These are phyloP conservation scores for Epistrophe eligans DNA, from an alignment of 2,888 invertebrate species.

Conservation along the genomic window DNA sequence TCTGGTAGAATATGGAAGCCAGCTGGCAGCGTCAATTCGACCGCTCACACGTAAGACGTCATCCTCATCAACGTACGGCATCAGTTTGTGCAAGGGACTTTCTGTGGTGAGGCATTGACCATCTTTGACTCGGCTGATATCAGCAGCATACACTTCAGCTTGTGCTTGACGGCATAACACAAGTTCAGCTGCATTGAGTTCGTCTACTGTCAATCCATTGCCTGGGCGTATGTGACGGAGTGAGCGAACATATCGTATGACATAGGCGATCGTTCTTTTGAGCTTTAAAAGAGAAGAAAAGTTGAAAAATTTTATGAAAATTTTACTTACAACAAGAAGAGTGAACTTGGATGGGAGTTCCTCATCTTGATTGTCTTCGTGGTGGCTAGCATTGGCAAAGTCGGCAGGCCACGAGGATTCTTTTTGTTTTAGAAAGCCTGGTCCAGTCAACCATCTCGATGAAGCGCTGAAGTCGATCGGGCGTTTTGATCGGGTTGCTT, in stretches of 20 bases:
- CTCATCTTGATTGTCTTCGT: background rate
- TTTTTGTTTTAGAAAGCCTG: too few relatives aligned
- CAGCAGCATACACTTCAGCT: background rate
- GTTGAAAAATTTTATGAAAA: background rate
- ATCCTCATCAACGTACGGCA: too few relatives aligned
- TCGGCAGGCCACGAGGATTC: too few relatives aligned
- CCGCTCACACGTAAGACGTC: slow-evolving; percentile 40
- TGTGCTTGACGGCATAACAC: slow-evolving; percentile 1
- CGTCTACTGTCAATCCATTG: slow-evolving; percentile 15
- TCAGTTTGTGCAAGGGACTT: slow-evolving; percentile 32
- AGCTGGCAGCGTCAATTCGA: slow-evolving; percentile 39
- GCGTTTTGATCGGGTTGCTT: slow-evolving; percentile 68
- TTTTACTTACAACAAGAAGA: slow-evolving; percentile 5
- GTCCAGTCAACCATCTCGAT: slow-evolving; percentile 55
- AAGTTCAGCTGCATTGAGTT: slow-evolving; percentile 14
- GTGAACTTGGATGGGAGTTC: background rate
- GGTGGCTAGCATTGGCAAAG: too few relatives aligned
- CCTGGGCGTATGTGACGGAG: background rate
- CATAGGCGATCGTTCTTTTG: slow-evolving; percentile 45
- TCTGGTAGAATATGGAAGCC: slow-evolving; percentile 49
- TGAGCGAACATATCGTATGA: slow-evolving; percentile 30
- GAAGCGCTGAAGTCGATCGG: slow-evolving; percentile 30
- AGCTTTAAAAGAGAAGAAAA: slow-evolving; percentile 40
- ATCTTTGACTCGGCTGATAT: slow-evolving; percentile 9
- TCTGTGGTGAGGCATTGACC: background rate